Base-by-base conservation (phyloP, 2,113 vertebrate species). In the Ammodytes marinus region DNA sequence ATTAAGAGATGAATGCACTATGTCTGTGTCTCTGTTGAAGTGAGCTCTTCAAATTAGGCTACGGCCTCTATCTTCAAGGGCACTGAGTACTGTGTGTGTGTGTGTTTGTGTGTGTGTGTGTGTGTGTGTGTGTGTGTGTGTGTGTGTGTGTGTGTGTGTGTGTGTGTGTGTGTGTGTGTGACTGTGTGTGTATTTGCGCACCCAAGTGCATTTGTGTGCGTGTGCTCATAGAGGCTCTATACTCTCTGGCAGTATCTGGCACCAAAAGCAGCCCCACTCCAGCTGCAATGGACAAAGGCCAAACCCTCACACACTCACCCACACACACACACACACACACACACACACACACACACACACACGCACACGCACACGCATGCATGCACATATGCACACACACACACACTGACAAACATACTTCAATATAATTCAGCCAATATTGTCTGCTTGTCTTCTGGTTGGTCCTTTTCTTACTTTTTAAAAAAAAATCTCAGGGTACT, bases 281-380 rank as follows among this genome's bases (percentile, higher is more conserved):
- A 94, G 92, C 93, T 94, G 93, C 88, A 86, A 27, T 94, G 92
- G 93, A 90, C 68, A 12, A 4, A 42, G 4, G 88, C 93, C 93
- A 94, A 79, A 65, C 19, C 2, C 52, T 6, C 79, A 8, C 72
- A 57, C 74, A 79, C 65, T 49, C 52, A 59, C 77, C 73, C 68
- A 40, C 64, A 69, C 65, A 69, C 55, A 47, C 75, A 54, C 60
- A 37, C 52, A 72, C 75, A 69, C 72, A 67, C 74, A 80, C 67
- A 67, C 79, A 77, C 53, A 27, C 35, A 68, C 58, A 46, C 43
- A 57, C 72, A 37, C 59, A 69, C 43, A 57, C 72, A 37, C 59
- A 69, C 77, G 69, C 61, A 54, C 75, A 78, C 65, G 75, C 63
- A 42, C 57, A 57, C 53, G 72, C 45, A 45, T n/a, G n/a, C n/a